Evolutionary conservation across 2,113 vertebrate genomes (phyloP), one percentile per base, ranked within the genome.

Genomic region (Dasypus novemcinctus): DNA sequence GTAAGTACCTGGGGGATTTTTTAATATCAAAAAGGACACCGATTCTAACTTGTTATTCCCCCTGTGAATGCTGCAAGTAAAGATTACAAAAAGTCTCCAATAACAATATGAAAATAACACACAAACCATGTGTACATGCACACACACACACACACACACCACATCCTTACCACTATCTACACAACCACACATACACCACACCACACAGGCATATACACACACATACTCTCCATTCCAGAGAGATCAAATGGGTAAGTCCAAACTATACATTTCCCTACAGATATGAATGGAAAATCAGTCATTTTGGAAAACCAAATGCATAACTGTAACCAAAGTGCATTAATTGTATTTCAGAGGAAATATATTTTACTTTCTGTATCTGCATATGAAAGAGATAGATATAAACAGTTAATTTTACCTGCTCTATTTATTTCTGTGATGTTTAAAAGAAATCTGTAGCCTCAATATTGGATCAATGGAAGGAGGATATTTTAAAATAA

Each of bases 401-500:
- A 54, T 54, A 54, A 54, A 54, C 52, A 17, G 17, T 54, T 54
- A 54, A 54, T 18, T 54, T 54, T 54, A 90, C 91, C 7, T 21
- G 15, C 7, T 82, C 69, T 23, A 72, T 94, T 94, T 82, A 49
- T 59, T 74, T 12, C 49, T 94, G 2, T 86, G 7, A 54, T 69
- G 80, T 91, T 91, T n/a, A 78, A 92, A 69, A 72, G 91, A 46
- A 21, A 79, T 94, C 15, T 71, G 13, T 87, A 81, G 63, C 61
- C 54, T 81, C 83, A 81, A 31, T 41, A 54, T 85, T 78, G 18
- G 17, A 95, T 96, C 63, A 91, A 85, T 71, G 90, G 49, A 59
- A 82, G 92, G 14, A 94, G 21, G 31, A 79, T 29, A 86, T 52
- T 90, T 95, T 91, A 92, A 96, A 90, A 84, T 96, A 90, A 59